Evolutionary conservation across 2,888 invertebrate species (phyloP).

Genomic region (Drosophila birchii): DNA sequence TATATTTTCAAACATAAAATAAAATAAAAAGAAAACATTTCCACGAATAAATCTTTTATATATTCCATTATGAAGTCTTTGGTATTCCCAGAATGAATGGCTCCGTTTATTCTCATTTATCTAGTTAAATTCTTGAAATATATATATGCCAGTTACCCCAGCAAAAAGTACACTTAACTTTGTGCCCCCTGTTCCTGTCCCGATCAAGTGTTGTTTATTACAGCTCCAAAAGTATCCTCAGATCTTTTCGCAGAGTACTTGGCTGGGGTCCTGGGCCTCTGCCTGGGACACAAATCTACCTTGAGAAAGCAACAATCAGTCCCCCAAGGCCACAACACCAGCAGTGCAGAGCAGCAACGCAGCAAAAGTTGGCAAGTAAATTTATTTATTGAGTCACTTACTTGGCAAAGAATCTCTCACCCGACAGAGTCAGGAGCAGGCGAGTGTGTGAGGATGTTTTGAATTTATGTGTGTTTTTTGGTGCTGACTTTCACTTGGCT

Average conservation of each 20-base stretch:
- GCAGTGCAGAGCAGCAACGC: conserved; percentile 13
- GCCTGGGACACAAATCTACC: conserved; percentile 31
- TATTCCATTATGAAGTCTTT: background rate
- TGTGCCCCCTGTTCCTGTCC: background rate
- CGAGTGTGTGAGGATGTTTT: conserved; percentile 24
- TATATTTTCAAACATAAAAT: no score
- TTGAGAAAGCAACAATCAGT: conserved; percentile 41
- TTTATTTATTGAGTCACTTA: conserved; percentile 73
- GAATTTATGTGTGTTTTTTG: conserved; percentile 51
- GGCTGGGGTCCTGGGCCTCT: conserved; percentile 1
- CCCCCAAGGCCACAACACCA: conserved; percentile 33
- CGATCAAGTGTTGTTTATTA: conserved; percentile 41
- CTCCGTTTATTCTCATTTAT: conserved; percentile 16
- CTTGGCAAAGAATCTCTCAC: conserved; percentile 53
- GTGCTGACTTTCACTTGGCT: conserved; percentile 66
- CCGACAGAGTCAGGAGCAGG: background rate
- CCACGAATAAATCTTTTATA: background rate
- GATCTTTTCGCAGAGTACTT: conserved; percentile 25
- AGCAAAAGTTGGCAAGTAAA: conserved; percentile 57
- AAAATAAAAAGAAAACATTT: background rate
- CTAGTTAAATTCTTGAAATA: conserved; percentile 20
- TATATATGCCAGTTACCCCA: conserved; percentile 13
- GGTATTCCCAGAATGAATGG: background rate
- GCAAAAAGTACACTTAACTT: conserved; percentile 24
- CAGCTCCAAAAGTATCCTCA: conserved; percentile 16